These are phyloP conservation scores for Crocodylus rhombifer DNA, from an alignment of 2,797 vertebrate species.

Conservation along the genomic window DNA sequence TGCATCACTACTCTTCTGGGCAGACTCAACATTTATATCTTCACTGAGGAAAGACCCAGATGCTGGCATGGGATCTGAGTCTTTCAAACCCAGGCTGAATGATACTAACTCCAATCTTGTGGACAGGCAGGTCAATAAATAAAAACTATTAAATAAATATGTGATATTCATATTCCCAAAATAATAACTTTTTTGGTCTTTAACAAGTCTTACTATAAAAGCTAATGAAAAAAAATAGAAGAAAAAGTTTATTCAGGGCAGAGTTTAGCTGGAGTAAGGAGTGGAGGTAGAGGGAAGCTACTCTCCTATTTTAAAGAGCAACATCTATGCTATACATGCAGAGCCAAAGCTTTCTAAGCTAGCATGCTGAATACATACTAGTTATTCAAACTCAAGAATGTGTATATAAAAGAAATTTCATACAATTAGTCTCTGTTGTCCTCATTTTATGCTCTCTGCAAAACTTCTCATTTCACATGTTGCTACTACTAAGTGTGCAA, in stretches of 20 bases:
- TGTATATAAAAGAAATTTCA: conserved; percentile 74
- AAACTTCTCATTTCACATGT: conserved; percentile 24
- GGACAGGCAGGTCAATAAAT: neutral
- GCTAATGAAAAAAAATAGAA: neutral
- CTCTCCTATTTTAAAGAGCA: conserved; percentile 62
- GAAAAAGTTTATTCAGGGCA: neutral
- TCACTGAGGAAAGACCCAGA: neutral
- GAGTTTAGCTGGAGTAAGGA: neutral
- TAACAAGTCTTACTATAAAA: neutral
- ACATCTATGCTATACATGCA: conserved; percentile 53
- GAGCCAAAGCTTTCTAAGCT: conserved; percentile 59
- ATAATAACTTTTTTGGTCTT: neutral
- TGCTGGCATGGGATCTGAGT: neutral
- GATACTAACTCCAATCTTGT: neutral
- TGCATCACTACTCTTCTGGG: neutral
- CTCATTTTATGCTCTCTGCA: conserved; percentile 25
- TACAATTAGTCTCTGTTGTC: conserved; percentile 66
- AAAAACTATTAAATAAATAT: accelerated
- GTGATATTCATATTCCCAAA: neutral
- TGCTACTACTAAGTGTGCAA: conserved; percentile 25
- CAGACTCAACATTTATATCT: neutral
- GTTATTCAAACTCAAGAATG: conserved; percentile 71
- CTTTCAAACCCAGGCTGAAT: neutral
- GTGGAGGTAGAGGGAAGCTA: neutral
- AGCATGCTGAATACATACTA: conserved; percentile 61